Evolutionary conservation across 2,113 vertebrate species (phyloP).

Genomic region (Piaya cayana): DNA sequence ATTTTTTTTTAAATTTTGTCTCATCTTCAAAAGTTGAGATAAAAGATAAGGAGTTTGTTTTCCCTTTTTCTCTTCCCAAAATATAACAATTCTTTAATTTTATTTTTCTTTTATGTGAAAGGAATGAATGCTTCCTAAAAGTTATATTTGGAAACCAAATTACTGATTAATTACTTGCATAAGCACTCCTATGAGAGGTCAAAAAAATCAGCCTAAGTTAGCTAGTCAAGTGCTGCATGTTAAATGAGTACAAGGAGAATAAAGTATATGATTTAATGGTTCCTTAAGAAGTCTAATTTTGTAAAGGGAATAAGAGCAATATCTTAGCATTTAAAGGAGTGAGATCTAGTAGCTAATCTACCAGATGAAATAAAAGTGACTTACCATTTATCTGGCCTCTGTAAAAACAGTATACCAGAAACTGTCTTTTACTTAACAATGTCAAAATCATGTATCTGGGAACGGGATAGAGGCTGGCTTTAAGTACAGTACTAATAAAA

Average conservation of each 20-base stretch:
- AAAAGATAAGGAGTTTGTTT: neutral
- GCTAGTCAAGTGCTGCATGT: neutral
- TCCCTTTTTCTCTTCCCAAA: neutral
- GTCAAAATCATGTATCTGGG: neutral
- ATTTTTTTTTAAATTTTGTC: neutral
- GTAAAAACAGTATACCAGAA: neutral
- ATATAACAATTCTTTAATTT: accelerated
- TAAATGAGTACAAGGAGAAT: neutral
- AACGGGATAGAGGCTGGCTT: neutral
- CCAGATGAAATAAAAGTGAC: neutral
- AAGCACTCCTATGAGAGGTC: neutral
- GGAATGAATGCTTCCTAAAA: neutral
- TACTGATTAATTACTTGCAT: neutral
- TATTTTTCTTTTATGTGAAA: neutral
- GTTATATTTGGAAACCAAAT: neutral
- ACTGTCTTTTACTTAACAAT: neutral
- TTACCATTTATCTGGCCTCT: neutral
- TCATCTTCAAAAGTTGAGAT: neutral
- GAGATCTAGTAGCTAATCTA: neutral
- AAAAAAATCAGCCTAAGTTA: neutral
- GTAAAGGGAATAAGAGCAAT: neutral
- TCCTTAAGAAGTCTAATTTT: neutral
- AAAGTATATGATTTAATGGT: neutral
- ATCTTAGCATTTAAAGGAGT: neutral
- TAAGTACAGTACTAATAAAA: neutral